Conservation (phyloP, 2,113 vertebrate genomes). For the Puntigrus tetrazona region DNA sequence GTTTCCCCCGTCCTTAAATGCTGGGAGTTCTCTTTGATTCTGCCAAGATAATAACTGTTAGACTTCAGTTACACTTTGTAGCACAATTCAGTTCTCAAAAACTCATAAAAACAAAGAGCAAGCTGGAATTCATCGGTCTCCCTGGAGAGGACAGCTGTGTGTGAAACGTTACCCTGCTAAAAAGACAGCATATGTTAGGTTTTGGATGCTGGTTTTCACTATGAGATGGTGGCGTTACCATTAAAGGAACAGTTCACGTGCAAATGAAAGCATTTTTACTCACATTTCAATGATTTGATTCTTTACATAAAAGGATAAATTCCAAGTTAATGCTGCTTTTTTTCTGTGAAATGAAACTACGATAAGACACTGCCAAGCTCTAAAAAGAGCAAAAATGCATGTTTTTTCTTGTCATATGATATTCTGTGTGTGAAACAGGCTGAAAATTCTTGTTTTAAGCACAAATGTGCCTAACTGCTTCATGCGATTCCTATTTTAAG, state of each 20-base stretch:
- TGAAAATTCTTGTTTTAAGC: not conserved
- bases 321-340: not conserved
- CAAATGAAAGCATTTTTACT: not conserved
- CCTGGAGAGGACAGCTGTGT: slow-evolving; percentile 17
- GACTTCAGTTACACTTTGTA: slow-evolving; percentile 14
- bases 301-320: not conserved
- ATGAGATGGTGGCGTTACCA: not conserved
- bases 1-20: slow-evolving; percentile 16
- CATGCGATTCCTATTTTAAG: not conserved
- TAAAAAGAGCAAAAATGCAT: not conserved
- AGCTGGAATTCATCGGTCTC: not conserved
- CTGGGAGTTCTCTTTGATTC: slow-evolving; percentile 32
- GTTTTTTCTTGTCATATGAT: not conserved
- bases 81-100: not conserved
- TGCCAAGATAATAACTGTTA: not conserved
- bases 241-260: not conserved
- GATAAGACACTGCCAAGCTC: not conserved
- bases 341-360: not conserved
- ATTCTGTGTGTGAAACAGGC: not conserved
- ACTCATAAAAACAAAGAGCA: slow-evolving; percentile 1
- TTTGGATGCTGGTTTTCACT: not conserved
- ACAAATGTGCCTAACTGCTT: not conserved
- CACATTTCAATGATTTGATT: not conserved
- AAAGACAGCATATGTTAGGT: slow-evolving; percentile 9
- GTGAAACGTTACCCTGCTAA: slow-evolving; percentile 2